Base-by-base conservation (phyloP, 2,797 vertebrate genomes). In the Nasua narica region DNA sequence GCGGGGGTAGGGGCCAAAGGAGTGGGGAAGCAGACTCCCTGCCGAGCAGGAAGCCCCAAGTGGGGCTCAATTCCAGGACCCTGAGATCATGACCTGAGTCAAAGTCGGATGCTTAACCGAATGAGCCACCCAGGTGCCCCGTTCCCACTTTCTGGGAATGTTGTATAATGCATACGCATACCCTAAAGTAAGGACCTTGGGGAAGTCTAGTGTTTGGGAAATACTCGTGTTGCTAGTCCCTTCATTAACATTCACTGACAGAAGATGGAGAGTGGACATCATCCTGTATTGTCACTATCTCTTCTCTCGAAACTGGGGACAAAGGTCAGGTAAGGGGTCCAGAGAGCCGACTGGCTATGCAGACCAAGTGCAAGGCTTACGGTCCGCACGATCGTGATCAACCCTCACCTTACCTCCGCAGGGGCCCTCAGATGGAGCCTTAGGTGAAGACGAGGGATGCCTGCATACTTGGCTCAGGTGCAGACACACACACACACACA, bases 131-230 rank as follows among this genome's bases (percentile, higher is more conserved):
- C n/a, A 19, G 9, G n/a, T 2, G 9, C n/a, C n/a, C 65, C 9
- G 2, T 67, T 35, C 9, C 65, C 65, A 35, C n/a, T 67, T 67
- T 21, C 21, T 21, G 21, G 8, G 5, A 56, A 72, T 69, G 72
- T 52, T 19, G 9, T 56, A 15, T 48, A 72, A 90, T 92, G 37
- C 1, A 1, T 70, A 74, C 18, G 29, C 23, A 21, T 29, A 5
- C 6, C 62, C 79, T 83, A 72, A 37, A 86, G 32, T 60, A 76
- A 94, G 65, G 77, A 72, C 62, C 70, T 82, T 16, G 43, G 48
- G 3, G n/a, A 67, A 82, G 16, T 52, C 43, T 58, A 18, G 29
- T 87, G 40, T 81, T 82, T 60, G 18, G 9, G 52, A 86, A 92
- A 60, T 46, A 37, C 48, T n/a, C 27, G 52, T 46, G 13, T 48